These are phyloP conservation scores for Daubentonia madagascariensis DNA, from an alignment of 2,113 vertebrate species.

Conservation along the genomic window DNA sequence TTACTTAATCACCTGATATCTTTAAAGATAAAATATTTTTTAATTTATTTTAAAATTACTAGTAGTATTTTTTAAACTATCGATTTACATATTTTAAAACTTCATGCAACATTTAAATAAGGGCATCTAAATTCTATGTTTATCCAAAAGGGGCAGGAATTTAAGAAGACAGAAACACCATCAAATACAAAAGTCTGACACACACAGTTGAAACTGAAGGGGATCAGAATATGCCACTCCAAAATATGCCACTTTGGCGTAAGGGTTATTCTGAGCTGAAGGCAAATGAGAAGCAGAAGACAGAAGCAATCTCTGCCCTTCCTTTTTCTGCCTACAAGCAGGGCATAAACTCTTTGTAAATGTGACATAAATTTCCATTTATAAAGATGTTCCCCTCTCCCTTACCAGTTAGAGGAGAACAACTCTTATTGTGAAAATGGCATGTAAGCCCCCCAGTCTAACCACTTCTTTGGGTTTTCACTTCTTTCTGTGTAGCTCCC, in stretches of 20 bases:
- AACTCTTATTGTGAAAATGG: not conserved
- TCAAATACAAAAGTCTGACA: not conserved
- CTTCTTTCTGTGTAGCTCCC: not conserved
- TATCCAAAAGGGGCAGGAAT: not conserved
- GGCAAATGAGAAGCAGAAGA: not conserved
- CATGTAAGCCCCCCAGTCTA: not conserved
- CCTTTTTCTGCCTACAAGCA: not conserved
- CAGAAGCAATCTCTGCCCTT: not conserved
- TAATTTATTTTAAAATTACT: not conserved
- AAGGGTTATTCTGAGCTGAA: not conserved
- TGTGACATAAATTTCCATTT: not conserved
- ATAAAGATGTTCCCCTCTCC: not conserved
- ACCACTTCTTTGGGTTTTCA: not conserved
- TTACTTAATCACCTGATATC: not conserved
- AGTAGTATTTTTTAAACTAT: not conserved
- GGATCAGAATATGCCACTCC: not conserved
- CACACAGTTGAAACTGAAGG: not conserved
- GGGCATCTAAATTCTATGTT: not conserved
- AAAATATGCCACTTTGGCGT: not conserved
- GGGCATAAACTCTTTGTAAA: not conserved
- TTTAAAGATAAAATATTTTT: not conserved
- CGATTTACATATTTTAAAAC: not conserved
- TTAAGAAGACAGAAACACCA: not conserved
- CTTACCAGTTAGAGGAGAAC: not conserved
- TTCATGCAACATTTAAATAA: not conserved